Conservation (phyloP, 1,140 invertebrate species). For the Kradibia gibbosae region DNA sequence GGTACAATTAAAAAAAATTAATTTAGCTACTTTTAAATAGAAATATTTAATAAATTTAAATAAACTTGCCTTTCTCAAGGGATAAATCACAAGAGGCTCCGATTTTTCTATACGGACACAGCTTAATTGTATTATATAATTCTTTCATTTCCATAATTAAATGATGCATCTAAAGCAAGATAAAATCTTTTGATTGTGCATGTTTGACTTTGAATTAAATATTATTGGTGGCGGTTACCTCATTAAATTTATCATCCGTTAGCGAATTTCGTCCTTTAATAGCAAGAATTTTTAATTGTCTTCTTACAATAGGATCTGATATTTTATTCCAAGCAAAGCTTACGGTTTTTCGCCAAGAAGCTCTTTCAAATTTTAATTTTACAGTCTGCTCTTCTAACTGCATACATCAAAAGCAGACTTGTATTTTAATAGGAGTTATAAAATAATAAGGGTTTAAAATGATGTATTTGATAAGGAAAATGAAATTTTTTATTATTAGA, state of each 20-base stretch:
- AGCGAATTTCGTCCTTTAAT: constrained; percentile 81
- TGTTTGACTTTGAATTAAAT: neutral
- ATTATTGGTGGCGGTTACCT: constrained; percentile 72
- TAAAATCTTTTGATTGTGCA: neutral
- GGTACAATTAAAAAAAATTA: too few species aligned
- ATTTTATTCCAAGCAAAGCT: constrained; percentile 80
- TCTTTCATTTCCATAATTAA: constrained; percentile 87
- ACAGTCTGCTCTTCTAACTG: constrained; percentile 79
- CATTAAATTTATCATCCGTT: constrained; percentile 81
- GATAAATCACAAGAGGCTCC: constrained; percentile 78
- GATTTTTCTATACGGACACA: constrained; percentile 79
- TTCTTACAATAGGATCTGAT: constrained; percentile 77
- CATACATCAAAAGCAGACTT: neutral
- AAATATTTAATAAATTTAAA: too few species aligned
- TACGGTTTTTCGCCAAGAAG: constrained; percentile 82
- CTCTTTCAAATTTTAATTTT: constrained; percentile 81
- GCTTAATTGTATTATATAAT: constrained; percentile 80
- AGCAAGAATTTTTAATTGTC: constrained; percentile 82
- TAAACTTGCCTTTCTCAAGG: constrained; percentile 77
- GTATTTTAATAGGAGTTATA: too few species aligned
- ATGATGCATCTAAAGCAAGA: constrained; percentile 77
- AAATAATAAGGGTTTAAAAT: too few species aligned
- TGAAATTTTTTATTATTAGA: too few species aligned
- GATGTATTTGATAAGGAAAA: neutral
- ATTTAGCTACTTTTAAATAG: too few species aligned